A percentile compares a stretch with the other conserved stretches of the same genome.
phyloP scores from a whole-genome alignment of 2,113 vertebrate species.

The Scartelaos histophorus region DNA sequence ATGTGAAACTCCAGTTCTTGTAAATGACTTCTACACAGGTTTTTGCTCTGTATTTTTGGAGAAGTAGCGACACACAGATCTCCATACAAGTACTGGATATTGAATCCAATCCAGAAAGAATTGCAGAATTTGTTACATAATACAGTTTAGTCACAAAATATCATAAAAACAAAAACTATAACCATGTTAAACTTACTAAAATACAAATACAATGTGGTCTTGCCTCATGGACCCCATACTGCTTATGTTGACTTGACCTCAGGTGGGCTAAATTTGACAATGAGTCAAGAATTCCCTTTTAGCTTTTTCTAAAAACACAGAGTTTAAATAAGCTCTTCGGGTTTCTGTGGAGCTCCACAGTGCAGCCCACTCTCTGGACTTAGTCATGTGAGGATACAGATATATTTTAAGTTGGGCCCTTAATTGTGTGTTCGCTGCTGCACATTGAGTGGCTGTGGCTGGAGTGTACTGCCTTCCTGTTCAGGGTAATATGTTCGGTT shows the following conservation, averaged over 20 bases:
- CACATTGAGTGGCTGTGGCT: constrained; percentile 12
- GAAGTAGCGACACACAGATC: too few relatives aligned
- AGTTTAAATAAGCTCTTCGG: constrained; percentile 14
- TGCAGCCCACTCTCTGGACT: constrained; percentile 1
- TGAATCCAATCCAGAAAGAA: too few relatives aligned
- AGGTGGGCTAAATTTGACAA: neutral
- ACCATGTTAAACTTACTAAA: too few relatives aligned
- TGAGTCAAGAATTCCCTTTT: constrained; percentile 16
- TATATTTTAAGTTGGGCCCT: neutral
- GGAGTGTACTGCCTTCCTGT: constrained; percentile 41
- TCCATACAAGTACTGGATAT: too few relatives aligned
- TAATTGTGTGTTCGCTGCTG: constrained; percentile 11
- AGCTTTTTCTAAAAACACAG: constrained; percentile 33
- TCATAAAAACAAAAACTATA: too few relatives aligned
- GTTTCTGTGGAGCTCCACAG: constrained; percentile 15
- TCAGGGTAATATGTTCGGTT: constrained; percentile 19
- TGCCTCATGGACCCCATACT: too few relatives aligned
- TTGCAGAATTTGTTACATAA: too few relatives aligned
- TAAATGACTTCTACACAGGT: too few relatives aligned
- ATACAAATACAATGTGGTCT: too few relatives aligned
- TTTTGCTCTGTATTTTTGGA: too few relatives aligned
- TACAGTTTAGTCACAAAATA: too few relatives aligned
- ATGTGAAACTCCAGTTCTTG: too few relatives aligned
- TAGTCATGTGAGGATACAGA: constrained; percentile 36
- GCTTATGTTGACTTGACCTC: neutral